phyloP scores from a whole-genome alignment of 1,140 invertebrate genomes.

The Ips nitidus region DNA sequence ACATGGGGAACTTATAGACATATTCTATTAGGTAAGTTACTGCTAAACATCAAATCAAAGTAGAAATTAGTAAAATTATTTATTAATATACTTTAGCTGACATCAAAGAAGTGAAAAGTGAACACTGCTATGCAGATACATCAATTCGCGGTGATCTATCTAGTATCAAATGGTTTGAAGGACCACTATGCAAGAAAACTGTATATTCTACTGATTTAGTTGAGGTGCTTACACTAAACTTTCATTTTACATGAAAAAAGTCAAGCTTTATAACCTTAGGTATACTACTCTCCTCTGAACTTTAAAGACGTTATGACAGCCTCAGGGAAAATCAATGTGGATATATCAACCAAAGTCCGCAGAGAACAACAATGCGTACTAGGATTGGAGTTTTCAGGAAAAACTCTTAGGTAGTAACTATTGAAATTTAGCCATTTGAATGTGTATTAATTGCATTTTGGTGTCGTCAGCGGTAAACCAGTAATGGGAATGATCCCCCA shows the following conservation, averaged over 20 bases:
- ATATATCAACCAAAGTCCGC: constrained; percentile 59
- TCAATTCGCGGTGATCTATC: constrained; percentile 80
- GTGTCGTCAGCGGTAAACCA: constrained; percentile 57
- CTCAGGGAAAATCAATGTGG: constrained; percentile 68
- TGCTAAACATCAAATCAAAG: neutral
- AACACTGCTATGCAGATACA: constrained; percentile 79
- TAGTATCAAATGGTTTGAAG: constrained; percentile 80
- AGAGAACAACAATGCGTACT: constrained; percentile 65
- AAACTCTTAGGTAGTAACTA: constrained; percentile 38
- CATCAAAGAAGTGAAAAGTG: constrained; percentile 51
- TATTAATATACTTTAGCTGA: constrained; percentile 8
- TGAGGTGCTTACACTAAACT: too few species aligned
- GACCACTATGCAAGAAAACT: constrained; percentile 55
- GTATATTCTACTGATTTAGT: constrained; percentile 7
- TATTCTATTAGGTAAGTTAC: constrained; percentile 31
- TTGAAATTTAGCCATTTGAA: neutral
- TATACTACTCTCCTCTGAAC: constrained; percentile 70
- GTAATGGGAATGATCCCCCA: constrained; percentile 70
- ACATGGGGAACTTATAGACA: constrained; percentile 65
- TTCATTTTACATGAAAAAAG: constrained; percentile 39
- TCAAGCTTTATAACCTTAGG: constrained; percentile 42
- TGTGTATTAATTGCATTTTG: neutral
- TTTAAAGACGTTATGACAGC: constrained; percentile 80
- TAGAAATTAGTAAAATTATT: constrained; percentile 20
- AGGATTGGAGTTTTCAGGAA: constrained; percentile 74